These are phyloP conservation scores for Volucella inanis DNA, from an alignment of 2,888 invertebrate species.

Conservation along the genomic window DNA sequence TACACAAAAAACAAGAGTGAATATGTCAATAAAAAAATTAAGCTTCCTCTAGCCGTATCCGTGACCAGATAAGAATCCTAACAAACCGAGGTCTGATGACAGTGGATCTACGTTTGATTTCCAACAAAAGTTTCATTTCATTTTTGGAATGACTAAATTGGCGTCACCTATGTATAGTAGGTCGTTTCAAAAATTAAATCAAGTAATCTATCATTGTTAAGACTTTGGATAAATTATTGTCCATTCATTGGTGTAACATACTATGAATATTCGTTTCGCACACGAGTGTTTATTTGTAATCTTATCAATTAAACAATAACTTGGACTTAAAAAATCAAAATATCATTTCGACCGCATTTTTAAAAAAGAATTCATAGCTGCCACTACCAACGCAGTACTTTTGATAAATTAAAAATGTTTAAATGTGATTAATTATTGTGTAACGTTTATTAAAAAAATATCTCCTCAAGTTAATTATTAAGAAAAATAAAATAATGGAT, in stretches of 20 bases:
- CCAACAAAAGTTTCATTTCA: neutral
- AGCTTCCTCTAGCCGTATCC: neutral
- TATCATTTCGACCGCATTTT: constrained; percentile 27
- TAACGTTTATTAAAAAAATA: neutral
- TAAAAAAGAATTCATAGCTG: constrained; percentile 8
- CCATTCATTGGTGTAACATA: neutral
- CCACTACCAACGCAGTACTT: neutral
- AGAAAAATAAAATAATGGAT: constrained; percentile 41
- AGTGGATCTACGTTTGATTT: neutral
- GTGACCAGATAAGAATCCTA: constrained; percentile 12
- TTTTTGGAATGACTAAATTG: constrained; percentile 3
- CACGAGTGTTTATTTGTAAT: constrained; percentile 36
- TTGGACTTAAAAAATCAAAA: constrained; percentile 22
- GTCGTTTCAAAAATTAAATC: constrained; percentile 23
- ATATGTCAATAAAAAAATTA: constrained; percentile 4
- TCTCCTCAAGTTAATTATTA: neutral
- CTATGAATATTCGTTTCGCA: neutral
- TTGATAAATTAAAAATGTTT: constrained; percentile 39
- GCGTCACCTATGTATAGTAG: constrained; percentile 1
- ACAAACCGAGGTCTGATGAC: neutral
- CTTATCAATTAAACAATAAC: constrained; percentile 52
- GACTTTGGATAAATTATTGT: constrained; percentile 29
- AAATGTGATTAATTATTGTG: constrained; percentile 13
- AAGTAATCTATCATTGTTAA: constrained; percentile 45
- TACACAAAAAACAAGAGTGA: constrained; percentile 25